These are phyloP conservation scores for Anticlea derivata DNA, from an alignment of 2,888 invertebrate genomes.

Conservation along the genomic window DNA sequence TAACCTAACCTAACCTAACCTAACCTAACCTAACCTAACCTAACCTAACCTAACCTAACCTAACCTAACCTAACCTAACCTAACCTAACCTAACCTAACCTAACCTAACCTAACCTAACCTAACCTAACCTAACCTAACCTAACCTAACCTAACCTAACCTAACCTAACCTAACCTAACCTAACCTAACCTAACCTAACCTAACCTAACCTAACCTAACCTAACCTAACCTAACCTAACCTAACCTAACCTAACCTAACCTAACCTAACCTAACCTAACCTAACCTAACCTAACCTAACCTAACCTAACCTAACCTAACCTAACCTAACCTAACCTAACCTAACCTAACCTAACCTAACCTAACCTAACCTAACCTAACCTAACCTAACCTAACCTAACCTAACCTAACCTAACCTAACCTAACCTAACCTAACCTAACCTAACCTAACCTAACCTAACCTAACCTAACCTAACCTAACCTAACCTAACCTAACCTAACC, in stretches of 20 bases:
- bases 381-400: constrained; percentile 10
- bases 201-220: constrained; percentile 6
- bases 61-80: constrained; percentile 6
- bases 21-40: constrained; percentile 6
- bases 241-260: constrained; percentile 6
- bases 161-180: constrained; percentile 6
- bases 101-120: constrained; percentile 6
- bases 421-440: constrained; percentile 10
- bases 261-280: constrained; percentile 6
- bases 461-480: constrained; percentile 10
- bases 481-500: constrained; percentile 11
- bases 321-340: constrained; percentile 6
- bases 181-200: constrained; percentile 6
- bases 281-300: constrained; percentile 6
- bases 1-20: constrained; percentile 6
- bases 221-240: constrained; percentile 6
- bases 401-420: constrained; percentile 10
- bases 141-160: constrained; percentile 6
- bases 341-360: constrained; percentile 8
- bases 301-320: constrained; percentile 6
- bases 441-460: constrained; percentile 10
- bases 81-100: constrained; percentile 6
- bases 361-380: constrained; percentile 10
- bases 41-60: constrained; percentile 6
- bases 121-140: constrained; percentile 6